Evolutionary conservation across 2,888 invertebrate genomes (phyloP).

Genomic region (Terebella lapidaria): DNA sequence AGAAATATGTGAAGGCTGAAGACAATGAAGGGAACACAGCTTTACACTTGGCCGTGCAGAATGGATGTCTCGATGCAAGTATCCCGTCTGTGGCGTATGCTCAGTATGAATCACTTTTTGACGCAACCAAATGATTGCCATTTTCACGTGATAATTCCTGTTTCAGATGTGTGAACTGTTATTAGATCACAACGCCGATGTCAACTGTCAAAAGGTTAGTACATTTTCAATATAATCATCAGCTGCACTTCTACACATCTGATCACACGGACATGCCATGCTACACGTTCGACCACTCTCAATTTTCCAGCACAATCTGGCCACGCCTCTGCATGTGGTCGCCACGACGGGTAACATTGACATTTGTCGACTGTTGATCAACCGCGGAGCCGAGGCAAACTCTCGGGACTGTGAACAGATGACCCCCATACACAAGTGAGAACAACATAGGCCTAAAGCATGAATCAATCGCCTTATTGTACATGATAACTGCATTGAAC

Average conservation of each 20-base stretch:
- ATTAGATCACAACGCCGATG: slow-evolving; percentile 22
- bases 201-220: slow-evolving; percentile 24
- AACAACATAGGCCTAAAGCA: background rate
- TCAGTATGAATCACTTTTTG: too few relatives aligned
- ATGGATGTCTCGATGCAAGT: slow-evolving; percentile 23
- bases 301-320: slow-evolving; percentile 20
- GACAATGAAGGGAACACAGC: slow-evolving; percentile 30
- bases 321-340: slow-evolving; percentile 27
- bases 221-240: too few relatives aligned
- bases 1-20: slow-evolving; percentile 13
- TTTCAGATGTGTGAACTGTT: slow-evolving; percentile 16
- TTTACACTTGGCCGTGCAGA: slow-evolving; percentile 28
- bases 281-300: too few relatives aligned
- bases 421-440: slow-evolving; percentile 28
- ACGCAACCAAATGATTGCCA: too few relatives aligned
- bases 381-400: slow-evolving; percentile 26
- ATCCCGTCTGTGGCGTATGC: too few relatives aligned
- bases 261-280: too few relatives aligned
- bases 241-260: too few relatives aligned
- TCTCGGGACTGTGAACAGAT: slow-evolving; percentile 23
- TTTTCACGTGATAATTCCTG: background rate
- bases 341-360: slow-evolving; percentile 23
- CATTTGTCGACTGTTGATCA: slow-evolving; percentile 22
- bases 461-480: too few relatives aligned
- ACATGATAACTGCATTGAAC: too few relatives aligned